Percentiles rank a stretch among this genome's conserved stretches.
Conservation (phyloP, 2,797 vertebrate genomes). For the Tragopan temminckii region DNA sequence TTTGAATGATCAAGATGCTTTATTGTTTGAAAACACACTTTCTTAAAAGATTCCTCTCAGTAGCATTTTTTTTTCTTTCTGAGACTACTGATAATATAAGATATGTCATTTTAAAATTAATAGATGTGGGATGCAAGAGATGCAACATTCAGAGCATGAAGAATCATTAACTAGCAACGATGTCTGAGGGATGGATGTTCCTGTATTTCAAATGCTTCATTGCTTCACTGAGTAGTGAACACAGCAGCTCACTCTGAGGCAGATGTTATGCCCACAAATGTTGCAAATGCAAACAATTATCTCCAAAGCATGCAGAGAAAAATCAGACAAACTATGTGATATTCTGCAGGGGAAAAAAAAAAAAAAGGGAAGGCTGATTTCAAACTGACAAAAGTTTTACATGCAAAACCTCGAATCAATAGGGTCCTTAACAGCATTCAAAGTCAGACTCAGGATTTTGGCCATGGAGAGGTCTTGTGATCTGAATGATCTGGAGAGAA, state of each 20-base stretch:
- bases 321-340: background rate
- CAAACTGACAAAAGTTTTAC: background rate
- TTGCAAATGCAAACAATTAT: slow-evolving; percentile 70
- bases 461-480: background rate
- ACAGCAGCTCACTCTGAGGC: slow-evolving; percentile 66
- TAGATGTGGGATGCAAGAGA: slow-evolving; percentile 57
- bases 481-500: background rate
- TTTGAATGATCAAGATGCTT: background rate
- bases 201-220: slow-evolving; percentile 69
- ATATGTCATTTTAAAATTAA: slow-evolving; percentile 76
- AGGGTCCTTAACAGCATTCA: background rate
- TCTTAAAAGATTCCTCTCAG: background rate
- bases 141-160: slow-evolving; percentile 76
- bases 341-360: background rate
- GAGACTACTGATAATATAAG: background rate
- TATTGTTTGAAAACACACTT: background rate
- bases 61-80: background rate
- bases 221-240: slow-evolving; percentile 77
- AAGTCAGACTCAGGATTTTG: background rate
- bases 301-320: slow-evolving; percentile 18
- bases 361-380: background rate
- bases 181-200: slow-evolving; percentile 67
- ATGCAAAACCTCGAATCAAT: background rate
- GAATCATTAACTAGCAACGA: slow-evolving; percentile 71
- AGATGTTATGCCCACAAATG: slow-evolving; percentile 47